Conservation (phyloP, 2,113 vertebrate genomes). For the Cheirogaleus medius region DNA sequence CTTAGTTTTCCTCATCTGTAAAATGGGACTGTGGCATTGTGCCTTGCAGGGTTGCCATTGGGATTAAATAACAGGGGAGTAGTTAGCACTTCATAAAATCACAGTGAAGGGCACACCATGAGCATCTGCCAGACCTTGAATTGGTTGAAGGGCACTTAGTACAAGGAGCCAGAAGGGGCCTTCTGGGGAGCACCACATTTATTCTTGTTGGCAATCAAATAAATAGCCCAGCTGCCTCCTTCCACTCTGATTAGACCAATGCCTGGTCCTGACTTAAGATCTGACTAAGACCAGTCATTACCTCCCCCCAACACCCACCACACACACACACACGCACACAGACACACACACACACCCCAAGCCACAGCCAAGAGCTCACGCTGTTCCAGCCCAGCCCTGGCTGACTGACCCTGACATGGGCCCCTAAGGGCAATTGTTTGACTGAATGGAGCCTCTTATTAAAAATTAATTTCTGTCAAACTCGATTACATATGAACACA, state of each 20-base stretch:
- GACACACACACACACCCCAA: neutral
- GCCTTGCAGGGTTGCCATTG: neutral
- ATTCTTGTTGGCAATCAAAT: neutral
- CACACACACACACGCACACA: rapidly evolving
- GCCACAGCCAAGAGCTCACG: neutral
- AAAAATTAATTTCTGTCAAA: constrained; percentile 78
- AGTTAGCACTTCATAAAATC: neutral
- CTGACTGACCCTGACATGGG: constrained; percentile 14
- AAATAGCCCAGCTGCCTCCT: neutral
- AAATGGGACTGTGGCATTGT: neutral
- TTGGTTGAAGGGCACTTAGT: neutral
- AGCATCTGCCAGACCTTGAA: neutral
- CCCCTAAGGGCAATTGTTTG: constrained; percentile 59
- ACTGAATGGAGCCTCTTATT: constrained; percentile 74
- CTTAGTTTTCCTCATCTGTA: neutral
- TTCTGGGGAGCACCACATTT: neutral
- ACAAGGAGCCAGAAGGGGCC: neutral
- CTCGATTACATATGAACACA: constrained; percentile 65
- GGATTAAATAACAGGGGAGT: neutral
- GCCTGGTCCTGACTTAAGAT: neutral
- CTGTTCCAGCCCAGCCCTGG: neutral
- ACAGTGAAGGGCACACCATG: neutral
- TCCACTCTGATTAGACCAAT: neutral
- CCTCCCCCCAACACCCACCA: neutral
- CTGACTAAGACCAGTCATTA: neutral